These are phyloP conservation scores for Hydroisotoma schaefferi DNA, from an alignment of 2,888 invertebrate genomes.

Conservation along the genomic window DNA sequence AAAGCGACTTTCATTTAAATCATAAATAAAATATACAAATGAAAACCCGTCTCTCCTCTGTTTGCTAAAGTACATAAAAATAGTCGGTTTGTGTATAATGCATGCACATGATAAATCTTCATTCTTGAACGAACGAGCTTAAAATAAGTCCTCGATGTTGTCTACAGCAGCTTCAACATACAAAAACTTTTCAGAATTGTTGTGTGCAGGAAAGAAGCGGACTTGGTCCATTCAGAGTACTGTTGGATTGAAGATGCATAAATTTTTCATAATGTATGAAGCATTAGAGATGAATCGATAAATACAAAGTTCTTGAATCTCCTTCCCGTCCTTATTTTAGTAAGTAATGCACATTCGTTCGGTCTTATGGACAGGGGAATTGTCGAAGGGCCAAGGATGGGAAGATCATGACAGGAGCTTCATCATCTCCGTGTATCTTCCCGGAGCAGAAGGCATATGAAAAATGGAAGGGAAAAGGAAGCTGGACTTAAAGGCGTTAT, in stretches of 20 bases:
- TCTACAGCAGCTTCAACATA: no score
- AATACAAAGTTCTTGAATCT: constrained; percentile 37
- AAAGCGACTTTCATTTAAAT: no score
- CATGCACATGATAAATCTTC: no score
- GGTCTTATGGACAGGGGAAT: constrained; percentile 31
- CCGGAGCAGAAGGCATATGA: constrained; percentile 42
- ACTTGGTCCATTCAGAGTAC: no score
- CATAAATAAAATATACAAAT: no score
- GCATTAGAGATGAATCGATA: constrained; percentile 46
- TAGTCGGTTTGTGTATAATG: no score
- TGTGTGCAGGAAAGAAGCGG: not conserved
- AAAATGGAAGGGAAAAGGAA: constrained; percentile 46
- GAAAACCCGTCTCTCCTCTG: no score
- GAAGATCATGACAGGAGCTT: constrained; percentile 46
- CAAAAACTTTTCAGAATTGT: not conserved
- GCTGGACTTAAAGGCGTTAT: constrained; percentile 44
- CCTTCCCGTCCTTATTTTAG: constrained; percentile 14
- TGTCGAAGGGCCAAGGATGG: constrained; percentile 38
- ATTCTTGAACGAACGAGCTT: no score
- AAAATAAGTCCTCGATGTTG: no score
- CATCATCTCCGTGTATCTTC: constrained; percentile 46
- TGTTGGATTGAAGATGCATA: constrained; percentile 34
- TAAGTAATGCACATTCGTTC: not conserved
- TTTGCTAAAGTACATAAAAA: no score
- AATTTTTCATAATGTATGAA: constrained; percentile 44